Base-by-base conservation (phyloP, 2,797 vertebrate species). In the Emydoidea blandingii region DNA sequence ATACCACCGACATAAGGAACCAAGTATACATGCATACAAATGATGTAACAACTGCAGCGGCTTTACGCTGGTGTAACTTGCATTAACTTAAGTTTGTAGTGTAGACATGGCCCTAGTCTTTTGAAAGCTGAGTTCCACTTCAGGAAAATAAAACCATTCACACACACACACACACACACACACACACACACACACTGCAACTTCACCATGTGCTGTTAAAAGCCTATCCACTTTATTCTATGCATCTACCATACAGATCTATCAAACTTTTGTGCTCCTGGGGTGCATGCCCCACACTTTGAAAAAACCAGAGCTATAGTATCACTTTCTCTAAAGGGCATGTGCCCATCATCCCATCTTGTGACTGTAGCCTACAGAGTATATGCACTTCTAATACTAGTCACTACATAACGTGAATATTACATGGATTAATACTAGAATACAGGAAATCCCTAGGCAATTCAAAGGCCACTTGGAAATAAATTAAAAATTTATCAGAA, bases 391-490 rank as follows among this genome's bases (percentile, higher is more conserved):
- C 34, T 81, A 23, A 47, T 34, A 34, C 18, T 14, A 81, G 49
- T 68, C 56, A 29, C 31, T 2, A 72, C 3, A 5, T 8, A 84
- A 85, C 12, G 7, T 53, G 31, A 79, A 8, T 8, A 82, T 54
- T 59, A 81, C 50, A 49, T 4, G 5, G 31, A 34, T 14, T 80
- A 86, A 37, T 3, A 16, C 62, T 8, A 65, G 78, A 79, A 88
- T 3, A 3, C 12, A 57, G 27, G 23, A 82, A 76, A 72, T 49
- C 62, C 87, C 83, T 59, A 2, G 83, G 62, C 85, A 93, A 92
- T 65, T 72, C 88, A 89, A 88, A 87, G 92, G 16, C 82, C 87
- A 93, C 86, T 81, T 92, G 74, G 88, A 91, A 94, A 89, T 49
- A 65, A 89, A 91, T 50, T 23, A 91, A 72, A 84, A 82, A 84